Percentiles rank a stretch among this genome's conserved stretches.
These are phyloP conservation scores for Otocyon megalotis DNA, from an alignment of 2,113 vertebrate species.

Conservation along the genomic window DNA sequence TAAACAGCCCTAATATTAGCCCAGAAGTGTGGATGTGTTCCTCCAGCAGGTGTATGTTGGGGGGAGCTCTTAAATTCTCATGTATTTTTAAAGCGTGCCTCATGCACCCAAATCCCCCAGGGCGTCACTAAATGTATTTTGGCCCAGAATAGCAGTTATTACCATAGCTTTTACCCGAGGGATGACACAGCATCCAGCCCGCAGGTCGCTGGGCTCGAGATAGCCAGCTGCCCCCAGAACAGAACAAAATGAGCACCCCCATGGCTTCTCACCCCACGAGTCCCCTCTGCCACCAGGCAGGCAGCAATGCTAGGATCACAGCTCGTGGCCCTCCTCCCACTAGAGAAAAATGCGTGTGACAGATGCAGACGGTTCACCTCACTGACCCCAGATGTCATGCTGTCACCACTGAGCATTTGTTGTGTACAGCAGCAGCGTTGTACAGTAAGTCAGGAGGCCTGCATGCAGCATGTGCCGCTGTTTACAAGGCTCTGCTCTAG, in stretches of 20 bases:
- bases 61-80: conserved; percentile 53
- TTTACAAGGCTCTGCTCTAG: not conserved
- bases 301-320: not conserved
- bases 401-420: not conserved
- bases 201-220: not conserved
- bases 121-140: conserved; percentile 33
- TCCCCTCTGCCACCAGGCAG: not conserved
- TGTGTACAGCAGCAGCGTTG: too few relatives aligned
- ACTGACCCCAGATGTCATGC: not conserved
- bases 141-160: conserved; percentile 36
- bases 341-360: not conserved
- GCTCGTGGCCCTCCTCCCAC: not conserved
- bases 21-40: conserved; percentile 55
- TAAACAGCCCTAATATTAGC: conserved; percentile 81
- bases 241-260: not conserved
- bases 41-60: not conserved
- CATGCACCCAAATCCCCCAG: conserved; percentile 46
- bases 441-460: not conserved
- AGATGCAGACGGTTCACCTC: not conserved
- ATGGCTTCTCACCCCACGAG: not conserved
- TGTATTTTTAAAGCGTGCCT: conserved; percentile 78
- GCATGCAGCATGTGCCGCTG: fast-evolving
- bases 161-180: conserved; percentile 25
- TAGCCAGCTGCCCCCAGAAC: not conserved
- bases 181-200: not conserved